Evolutionary conservation across 2,888 invertebrate species (phyloP).

Genomic region (Nemoura dubitans): DNA sequence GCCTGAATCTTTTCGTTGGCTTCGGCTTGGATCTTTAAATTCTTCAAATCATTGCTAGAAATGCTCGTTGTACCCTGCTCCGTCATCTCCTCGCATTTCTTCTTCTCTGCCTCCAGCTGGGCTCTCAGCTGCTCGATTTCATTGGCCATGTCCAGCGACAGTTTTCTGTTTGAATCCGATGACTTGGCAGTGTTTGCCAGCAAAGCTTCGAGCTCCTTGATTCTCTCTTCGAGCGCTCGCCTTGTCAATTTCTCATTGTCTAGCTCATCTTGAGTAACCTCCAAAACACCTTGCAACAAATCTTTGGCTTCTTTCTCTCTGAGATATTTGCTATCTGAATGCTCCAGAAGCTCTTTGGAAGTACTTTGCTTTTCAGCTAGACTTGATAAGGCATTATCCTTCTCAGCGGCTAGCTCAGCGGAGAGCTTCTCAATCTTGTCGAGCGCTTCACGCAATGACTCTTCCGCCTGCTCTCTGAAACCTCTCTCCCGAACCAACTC

Average conservation of each 20-base stretch:
- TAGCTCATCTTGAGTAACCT: slow-evolving; percentile 12
- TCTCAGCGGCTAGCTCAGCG: slow-evolving; percentile 3
- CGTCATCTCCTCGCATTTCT: background rate
- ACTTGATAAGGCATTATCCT: background rate
- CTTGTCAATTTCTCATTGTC: background rate
- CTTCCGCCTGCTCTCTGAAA: background rate
- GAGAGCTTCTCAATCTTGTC: slow-evolving; percentile 29
- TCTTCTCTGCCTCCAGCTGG: background rate
- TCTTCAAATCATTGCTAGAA: too few relatives aligned
- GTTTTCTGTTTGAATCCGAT: background rate
- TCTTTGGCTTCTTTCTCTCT: slow-evolving; percentile 33
- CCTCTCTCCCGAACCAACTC: slow-evolving; percentile 10
- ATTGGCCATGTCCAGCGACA: slow-evolving; percentile 1
- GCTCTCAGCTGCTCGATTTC: slow-evolving; percentile 23
- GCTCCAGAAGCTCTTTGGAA: slow-evolving; percentile 25
- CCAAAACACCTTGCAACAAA: slow-evolving; percentile 28
- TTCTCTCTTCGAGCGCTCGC: background rate
- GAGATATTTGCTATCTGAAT: slow-evolving; percentile 8
- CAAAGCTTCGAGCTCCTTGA: background rate
- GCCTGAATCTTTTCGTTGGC: slow-evolving; percentile 4
- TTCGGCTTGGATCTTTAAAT: too few relatives aligned
- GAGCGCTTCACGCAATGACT: background rate
- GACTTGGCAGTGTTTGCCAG: background rate
- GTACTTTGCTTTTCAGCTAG: background rate
- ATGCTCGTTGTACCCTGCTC: too few relatives aligned